Evolutionary conservation across 2,888 invertebrate genomes (phyloP).

Genomic region (Mantis religiosa): DNA sequence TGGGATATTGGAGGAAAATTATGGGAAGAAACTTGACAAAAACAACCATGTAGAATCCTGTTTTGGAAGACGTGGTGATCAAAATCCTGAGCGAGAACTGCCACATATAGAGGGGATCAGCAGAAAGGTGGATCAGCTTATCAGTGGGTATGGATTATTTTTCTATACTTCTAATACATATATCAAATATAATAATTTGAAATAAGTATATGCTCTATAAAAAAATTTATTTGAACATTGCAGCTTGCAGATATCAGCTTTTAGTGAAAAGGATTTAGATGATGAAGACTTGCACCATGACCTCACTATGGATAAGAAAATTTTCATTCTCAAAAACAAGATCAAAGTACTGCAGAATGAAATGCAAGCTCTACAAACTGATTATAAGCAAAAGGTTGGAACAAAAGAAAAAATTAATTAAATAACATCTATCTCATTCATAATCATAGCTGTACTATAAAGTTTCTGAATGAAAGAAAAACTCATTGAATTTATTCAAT

Average conservation of each 20-base stretch:
- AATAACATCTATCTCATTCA: no score
- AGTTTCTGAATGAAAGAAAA: no score
- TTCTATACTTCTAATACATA: neutral
- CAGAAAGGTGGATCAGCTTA: neutral
- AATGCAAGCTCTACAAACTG: slow-evolving; percentile 38
- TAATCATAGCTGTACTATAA: no score
- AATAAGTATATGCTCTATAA: neutral
- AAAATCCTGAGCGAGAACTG: neutral
- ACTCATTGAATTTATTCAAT: no score
- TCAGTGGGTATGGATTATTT: neutral
- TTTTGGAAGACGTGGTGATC: neutral
- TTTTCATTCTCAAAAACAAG: slow-evolving; percentile 40
- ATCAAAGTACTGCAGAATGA: slow-evolving; percentile 40
- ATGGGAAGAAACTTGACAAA: neutral
- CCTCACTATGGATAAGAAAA: neutral
- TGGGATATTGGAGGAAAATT: neutral
- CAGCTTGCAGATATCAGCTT: neutral
- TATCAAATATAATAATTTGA: neutral
- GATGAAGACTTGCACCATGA: neutral
- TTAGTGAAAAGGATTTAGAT: neutral
- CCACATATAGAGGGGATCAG: neutral
- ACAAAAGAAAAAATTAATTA: neutral
- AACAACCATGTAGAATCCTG: neutral
- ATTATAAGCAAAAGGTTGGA: slow-evolving; percentile 39
- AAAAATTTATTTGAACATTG: neutral